phyloP scores from a whole-genome alignment of 2,797 vertebrate species.

The Sebastes trivittatus region DNA sequence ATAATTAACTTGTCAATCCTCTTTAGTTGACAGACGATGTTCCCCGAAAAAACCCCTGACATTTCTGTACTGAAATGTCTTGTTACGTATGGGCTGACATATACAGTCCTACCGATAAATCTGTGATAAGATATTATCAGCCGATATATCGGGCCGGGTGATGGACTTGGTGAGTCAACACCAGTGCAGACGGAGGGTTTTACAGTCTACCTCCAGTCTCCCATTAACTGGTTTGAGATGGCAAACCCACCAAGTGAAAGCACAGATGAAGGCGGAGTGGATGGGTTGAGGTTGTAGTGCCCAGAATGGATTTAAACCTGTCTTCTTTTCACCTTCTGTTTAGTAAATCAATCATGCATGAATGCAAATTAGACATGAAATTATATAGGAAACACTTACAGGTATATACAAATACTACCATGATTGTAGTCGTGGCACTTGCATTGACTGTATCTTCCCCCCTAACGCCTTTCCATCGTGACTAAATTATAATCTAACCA shows the following conservation, averaged over 20 bases:
- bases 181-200: not conserved
- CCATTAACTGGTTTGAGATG: not conserved
- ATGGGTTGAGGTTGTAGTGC: not conserved
- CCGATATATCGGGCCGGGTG: not conserved
- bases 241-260: not conserved
- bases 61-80: not conserved
- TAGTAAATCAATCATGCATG: not conserved
- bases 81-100: not conserved
- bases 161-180: not conserved
- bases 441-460: not conserved
- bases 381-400: not conserved
- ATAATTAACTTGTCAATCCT: not conserved
- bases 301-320: not conserved
- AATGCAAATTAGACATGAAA: not conserved
- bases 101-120: fast-evolving
- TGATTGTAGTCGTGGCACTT: not conserved
- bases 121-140: not conserved
- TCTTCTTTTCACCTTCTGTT: not conserved
- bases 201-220: not conserved
- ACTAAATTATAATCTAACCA: not conserved
- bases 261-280: not conserved
- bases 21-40: not conserved
- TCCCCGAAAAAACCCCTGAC: not conserved
- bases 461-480: not conserved
- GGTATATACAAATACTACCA: not conserved